Conservation (phyloP, 2,888 invertebrate species). For the Halictus ligatus region DNA sequence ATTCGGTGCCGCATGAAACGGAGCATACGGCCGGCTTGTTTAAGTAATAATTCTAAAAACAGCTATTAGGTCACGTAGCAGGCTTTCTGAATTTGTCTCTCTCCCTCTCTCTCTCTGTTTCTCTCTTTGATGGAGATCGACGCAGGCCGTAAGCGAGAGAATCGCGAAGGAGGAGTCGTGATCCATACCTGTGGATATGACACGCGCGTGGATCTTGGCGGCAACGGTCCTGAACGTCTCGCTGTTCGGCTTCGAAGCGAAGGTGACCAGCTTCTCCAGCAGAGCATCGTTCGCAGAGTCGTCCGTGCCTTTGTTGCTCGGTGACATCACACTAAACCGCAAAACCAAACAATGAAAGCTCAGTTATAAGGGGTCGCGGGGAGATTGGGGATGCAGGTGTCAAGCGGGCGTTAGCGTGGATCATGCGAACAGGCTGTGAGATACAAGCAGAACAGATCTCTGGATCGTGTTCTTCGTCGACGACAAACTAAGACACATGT, state of each 20-base stretch:
- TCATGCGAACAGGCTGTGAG: background rate
- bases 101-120: too few relatives aligned
- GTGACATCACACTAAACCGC: constrained; percentile 76
- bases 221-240: constrained; percentile 79
- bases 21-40: background rate
- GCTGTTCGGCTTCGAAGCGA: constrained; percentile 76
- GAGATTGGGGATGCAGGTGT: background rate
- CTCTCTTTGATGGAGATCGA: background rate
- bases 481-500: background rate
- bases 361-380: constrained; percentile 40
- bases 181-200: constrained; percentile 82
- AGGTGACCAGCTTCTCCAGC: constrained; percentile 79
- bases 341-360: constrained; percentile 52
- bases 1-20: background rate
- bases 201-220: constrained; percentile 81
- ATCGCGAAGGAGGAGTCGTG: constrained; percentile 22
- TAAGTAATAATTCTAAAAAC: background rate
- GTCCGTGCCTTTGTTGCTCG: constrained; percentile 77
- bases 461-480: background rate
- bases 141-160: background rate
- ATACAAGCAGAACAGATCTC: background rate
- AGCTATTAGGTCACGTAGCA: background rate
- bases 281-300: constrained; percentile 80
- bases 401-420: constrained; percentile 9
- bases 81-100: background rate